Conservation (phyloP, 2,797 vertebrate species). For the Rachycentron canadum region DNA sequence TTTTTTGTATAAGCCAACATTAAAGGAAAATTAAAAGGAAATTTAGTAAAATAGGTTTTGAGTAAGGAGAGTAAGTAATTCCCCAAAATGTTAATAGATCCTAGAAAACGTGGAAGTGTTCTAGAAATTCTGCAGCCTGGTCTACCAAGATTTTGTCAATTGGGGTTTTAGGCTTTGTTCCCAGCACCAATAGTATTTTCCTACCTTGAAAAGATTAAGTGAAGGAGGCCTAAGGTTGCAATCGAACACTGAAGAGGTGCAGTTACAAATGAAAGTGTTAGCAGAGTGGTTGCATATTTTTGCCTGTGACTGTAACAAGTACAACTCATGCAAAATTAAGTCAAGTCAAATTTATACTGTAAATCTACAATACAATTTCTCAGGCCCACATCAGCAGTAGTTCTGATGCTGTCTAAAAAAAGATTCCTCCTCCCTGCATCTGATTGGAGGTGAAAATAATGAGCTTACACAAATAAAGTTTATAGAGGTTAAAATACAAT, state of each 20-base stretch:
- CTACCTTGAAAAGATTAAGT: slow-evolving; percentile 24
- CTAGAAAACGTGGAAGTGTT: neutral
- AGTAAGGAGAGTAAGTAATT: slow-evolving; percentile 12
- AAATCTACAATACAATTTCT: slow-evolving; percentile 7
- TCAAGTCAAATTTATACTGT: slow-evolving; percentile 16
- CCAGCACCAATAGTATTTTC: neutral
- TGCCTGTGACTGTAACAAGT: neutral
- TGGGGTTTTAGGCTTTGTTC: slow-evolving; percentile 16
- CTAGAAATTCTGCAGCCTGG: slow-evolving; percentile 4
- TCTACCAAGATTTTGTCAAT: slow-evolving; percentile 16
- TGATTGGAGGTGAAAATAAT: neutral
- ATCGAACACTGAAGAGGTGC: neutral
- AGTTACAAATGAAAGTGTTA: slow-evolving; percentile 22
- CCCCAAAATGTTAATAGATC: slow-evolving; percentile 1
- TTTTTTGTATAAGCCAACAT: neutral
- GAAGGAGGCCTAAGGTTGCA: slow-evolving; percentile 4
- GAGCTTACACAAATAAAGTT: neutral
- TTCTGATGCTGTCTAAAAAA: slow-evolving; percentile 11
- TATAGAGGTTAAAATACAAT: neutral
- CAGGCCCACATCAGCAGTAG: neutral
- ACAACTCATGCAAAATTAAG: slow-evolving; percentile 3
- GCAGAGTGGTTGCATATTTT: slow-evolving; percentile 13
- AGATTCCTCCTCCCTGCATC: neutral
- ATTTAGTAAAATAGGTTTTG: neutral
- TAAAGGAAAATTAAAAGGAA: neutral